These are phyloP conservation scores for Erythrolamprus reginae DNA, from an alignment of 2,113 vertebrate genomes.

Conservation along the genomic window DNA sequence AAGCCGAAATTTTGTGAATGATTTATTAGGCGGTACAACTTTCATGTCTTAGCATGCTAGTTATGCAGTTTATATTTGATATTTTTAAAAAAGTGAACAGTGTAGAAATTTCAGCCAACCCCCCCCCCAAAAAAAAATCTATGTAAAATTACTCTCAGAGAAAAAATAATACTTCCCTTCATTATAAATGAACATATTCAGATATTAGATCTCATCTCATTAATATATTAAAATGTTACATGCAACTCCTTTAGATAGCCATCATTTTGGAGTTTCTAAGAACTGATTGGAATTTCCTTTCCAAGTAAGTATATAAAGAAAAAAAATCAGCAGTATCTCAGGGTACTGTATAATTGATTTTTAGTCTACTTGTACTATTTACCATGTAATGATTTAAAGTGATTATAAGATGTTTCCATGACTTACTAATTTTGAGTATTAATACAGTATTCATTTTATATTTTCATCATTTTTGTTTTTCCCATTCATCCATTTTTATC, in stretches of 20 bases:
- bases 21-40: neutral
- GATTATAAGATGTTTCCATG: constrained; percentile 34
- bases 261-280: constrained; percentile 63
- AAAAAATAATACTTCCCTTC: neutral
- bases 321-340: constrained; percentile 16
- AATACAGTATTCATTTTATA: constrained; percentile 41
- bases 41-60: neutral
- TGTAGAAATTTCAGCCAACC: neutral
- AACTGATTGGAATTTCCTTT: constrained; percentile 25
- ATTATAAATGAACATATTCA: neutral
- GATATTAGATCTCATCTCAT: constrained; percentile 22
- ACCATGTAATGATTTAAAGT: constrained; percentile 32
- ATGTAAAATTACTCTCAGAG: neutral
- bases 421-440: constrained; percentile 37
- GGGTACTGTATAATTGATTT: constrained; percentile 22
- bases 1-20: neutral
- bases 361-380: constrained; percentile 48
- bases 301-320: constrained; percentile 28
- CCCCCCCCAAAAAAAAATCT: neutral
- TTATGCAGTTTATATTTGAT: neutral
- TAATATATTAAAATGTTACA: constrained; percentile 35
- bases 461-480: constrained; percentile 42
- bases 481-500: constrained; percentile 33
- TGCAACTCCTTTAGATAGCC: constrained; percentile 52
- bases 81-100: rapidly evolving